phyloP scores from a whole-genome alignment of 2,888 invertebrate genomes.

The Bimastos eiseni region DNA sequence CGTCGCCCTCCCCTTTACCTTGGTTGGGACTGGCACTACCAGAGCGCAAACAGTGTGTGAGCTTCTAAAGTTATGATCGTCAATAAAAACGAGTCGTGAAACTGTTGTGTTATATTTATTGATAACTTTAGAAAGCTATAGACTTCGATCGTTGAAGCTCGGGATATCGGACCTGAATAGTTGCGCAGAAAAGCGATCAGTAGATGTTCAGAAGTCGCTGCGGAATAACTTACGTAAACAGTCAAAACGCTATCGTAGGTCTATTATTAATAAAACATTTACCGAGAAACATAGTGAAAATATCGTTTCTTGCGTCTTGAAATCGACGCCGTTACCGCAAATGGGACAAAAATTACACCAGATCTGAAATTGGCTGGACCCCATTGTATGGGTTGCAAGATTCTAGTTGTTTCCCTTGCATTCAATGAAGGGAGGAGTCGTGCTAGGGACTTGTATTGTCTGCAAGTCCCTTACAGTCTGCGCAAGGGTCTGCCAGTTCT shows the following conservation, averaged over 20 bases:
- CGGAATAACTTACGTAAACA: not conserved
- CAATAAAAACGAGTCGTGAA: not conserved
- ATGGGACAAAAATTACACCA: not conserved
- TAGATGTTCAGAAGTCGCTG: not conserved
- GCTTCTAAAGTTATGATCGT: no score
- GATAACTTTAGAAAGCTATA: not conserved
- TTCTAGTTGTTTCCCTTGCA: not conserved
- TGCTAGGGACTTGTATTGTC: not conserved
- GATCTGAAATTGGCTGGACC: not conserved
- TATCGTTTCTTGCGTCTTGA: not conserved
- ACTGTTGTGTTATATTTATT: not conserved
- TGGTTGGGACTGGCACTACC: no score
- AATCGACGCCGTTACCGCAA: not conserved
- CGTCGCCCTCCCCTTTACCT: no score
- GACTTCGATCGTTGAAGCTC: not conserved
- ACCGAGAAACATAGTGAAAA: not conserved
- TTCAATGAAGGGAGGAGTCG: not conserved
- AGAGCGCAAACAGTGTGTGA: no score
- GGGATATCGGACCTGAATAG: not conserved
- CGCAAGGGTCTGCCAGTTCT: not conserved
- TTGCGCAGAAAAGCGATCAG: not conserved
- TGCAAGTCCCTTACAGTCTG: not conserved
- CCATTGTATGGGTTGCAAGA: not conserved
- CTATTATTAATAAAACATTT: not conserved
- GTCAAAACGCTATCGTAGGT: not conserved